These are phyloP conservation scores for Diadegma fenestrale DNA, from an alignment of 2,888 invertebrate species.

Conservation along the genomic window DNA sequence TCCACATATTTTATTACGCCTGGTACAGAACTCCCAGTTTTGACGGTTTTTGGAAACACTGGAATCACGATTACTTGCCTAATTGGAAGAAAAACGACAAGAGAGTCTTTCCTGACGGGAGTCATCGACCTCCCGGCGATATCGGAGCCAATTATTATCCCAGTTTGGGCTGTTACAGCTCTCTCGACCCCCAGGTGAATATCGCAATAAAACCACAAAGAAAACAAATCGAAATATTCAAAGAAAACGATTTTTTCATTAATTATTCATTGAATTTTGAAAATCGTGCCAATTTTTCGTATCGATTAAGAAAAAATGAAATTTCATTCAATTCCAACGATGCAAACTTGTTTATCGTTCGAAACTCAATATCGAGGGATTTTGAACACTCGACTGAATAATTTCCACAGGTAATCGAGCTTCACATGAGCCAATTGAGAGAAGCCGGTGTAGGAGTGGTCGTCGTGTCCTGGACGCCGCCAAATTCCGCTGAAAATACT, in stretches of 20 bases:
- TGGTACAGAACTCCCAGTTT: conserved; percentile 81
- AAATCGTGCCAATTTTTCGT: too few relatives aligned
- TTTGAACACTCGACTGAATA: neutral
- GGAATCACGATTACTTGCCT: conserved; percentile 82
- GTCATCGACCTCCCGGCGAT: conserved; percentile 86
- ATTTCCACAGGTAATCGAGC: conserved; percentile 84
- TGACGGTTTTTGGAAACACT: conserved; percentile 81
- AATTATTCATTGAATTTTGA: too few relatives aligned
- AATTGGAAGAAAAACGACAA: conserved; percentile 84
- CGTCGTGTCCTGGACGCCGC: conserved; percentile 87
- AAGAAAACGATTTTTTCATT: too few relatives aligned
- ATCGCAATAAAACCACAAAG: neutral
- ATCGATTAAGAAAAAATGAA: too few relatives aligned
- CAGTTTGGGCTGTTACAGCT: conserved; percentile 86
- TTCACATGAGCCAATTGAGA: conserved; percentile 88
- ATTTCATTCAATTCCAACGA: too few relatives aligned
- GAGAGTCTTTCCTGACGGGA: conserved; percentile 85
- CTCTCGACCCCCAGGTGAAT: conserved; percentile 82
- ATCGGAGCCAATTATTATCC: conserved; percentile 87
- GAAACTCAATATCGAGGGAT: neutral
- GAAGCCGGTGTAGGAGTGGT: conserved; percentile 88
- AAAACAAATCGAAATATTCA: neutral
- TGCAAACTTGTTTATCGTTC: too few relatives aligned
- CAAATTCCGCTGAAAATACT: conserved; percentile 82
- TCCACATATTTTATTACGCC: conserved; percentile 82